Percentiles rank a stretch among this genome's conserved stretches.
phyloP scores from a whole-genome alignment of 2,113 vertebrate genomes.

The Alethe diademata region DNA sequence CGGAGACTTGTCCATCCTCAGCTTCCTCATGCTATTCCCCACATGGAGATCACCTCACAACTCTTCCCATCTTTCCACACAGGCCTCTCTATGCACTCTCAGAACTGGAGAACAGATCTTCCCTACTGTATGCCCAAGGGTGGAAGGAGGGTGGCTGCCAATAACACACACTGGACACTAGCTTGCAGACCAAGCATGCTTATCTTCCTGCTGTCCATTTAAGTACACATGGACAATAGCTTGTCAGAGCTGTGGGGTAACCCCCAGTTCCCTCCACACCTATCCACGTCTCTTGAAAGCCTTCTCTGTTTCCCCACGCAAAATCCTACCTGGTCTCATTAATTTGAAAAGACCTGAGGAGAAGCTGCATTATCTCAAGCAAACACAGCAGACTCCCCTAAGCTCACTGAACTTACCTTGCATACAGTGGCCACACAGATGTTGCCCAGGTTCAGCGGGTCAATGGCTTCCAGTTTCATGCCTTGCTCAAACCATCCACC shows the following conservation, averaged over 20 bases:
- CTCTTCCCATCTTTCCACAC: neutral
- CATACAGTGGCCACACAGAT: slow-evolving; percentile 96
- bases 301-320: neutral
- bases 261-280: neutral
- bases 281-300: neutral
- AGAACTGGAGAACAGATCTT: neutral
- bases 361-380: neutral
- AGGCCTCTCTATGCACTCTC: neutral
- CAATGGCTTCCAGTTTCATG: slow-evolving; percentile 96
- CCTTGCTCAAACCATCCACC: slow-evolving; percentile 88
- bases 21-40: neutral
- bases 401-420: slow-evolving; percentile 77
- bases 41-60: neutral
- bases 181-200: neutral
- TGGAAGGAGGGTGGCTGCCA: neutral
- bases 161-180: neutral
- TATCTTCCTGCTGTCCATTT: neutral
- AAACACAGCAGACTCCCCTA: neutral
- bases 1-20: neutral
- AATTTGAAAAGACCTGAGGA: neutral
- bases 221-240: neutral
- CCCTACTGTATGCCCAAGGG: neutral
- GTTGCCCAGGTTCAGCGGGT: slow-evolving; percentile 92
- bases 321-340: neutral
- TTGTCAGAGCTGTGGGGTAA: neutral